Evolutionary conservation across 2,888 invertebrate species (phyloP), one percentile per base, ranked within the genome.

Genomic region (Druceiella hillmani): DNA sequence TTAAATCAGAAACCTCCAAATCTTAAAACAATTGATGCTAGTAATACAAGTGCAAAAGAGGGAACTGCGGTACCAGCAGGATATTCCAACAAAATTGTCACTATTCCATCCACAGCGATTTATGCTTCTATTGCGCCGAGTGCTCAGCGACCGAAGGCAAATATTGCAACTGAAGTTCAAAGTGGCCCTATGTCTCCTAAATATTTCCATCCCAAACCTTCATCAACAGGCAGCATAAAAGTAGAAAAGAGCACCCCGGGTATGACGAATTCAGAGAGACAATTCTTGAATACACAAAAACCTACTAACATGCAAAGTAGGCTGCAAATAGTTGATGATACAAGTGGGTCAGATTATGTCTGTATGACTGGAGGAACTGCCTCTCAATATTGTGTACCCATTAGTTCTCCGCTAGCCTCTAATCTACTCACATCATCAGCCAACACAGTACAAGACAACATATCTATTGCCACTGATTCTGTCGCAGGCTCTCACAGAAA

Each of bases 271-370:
- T n/a, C n/a, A n/a, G n/a, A n/a, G n/a, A n/a, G n/a, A n/a, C n/a
- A n/a, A n/a, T n/a, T n/a, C n/a, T 46, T 61, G 44, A 54, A 50
- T 3, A 67, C 66, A 53, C 65, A 66, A 2, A 69, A 68, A 48
- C 54, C 59, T 35, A 49, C 58, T 9, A 41, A 54, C 42, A 52
- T 58, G 2, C 57, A 52, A 11, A 64, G 56, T 46, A 61, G 66
- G 48, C 66, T 71, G 66, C 67, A 69, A 50, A 72, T 74, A 55
- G 72, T 75, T 25, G 83, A 85, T 41, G 85, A 83, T 47, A 78
- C 83, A 11, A 86, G 86, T 57, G 82, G 82, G 43, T 82, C 83
- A 10, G 87, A 87, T 55, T 87, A 87, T 63, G 87, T 87, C 14
- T 84, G 87, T 53, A 87, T 87, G 87, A 85, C 85, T 9, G 86